Evolutionary conservation across 2,113 vertebrate species (phyloP), one percentile per base, ranked within the genome.

Genomic region (rabbit (Oryctolagus cuniculus)): DNA sequence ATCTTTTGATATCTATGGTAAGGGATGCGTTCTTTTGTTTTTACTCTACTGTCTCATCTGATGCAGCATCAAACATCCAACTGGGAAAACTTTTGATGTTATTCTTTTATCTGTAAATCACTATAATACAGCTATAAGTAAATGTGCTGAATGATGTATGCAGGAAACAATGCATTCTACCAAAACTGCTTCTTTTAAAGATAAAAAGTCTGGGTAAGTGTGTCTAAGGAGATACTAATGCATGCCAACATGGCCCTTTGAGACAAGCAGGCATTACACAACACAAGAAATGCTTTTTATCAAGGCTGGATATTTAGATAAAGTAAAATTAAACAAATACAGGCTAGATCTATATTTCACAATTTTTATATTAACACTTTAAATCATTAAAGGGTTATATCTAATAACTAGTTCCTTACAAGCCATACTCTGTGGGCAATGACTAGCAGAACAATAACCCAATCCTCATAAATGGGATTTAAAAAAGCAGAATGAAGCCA

Each of bases 161-260:
- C 82, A 96, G 80, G 96, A 86, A 97, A 97, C 73, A 97, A 84
- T 97, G 64, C 79, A 93, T 90, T 96, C 95, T 90, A 94, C 94
- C 90, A 96, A 95, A 98, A 97, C 96, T 97, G 96, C 95, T 98
- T 96, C 96, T 97, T 97, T 96, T 82, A 96, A 93, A 98, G 98
- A 94, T 85, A 87, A 98, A 98, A 97, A 96, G 91, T 88, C 74
- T 92, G 94, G 95, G 97, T 97, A 98, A 98, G 80, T 95, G 27
- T 93, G 88, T 95, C 81, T 92, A 93, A 79, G 55, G 90, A 87
- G 81, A 96, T 69, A 98, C 86, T 90, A 95, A 97, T 98, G 85
- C 81, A 95, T 97, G 94, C 96, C 81, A 84, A 78, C 25, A 86
- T 91, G 75, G 83, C 79, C 89, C 72, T 94, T 89, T 38, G 89